A percentile compares a stretch with the other conserved stretches of the same genome.
These are phyloP conservation scores for Percopsis transmontana DNA, from an alignment of 2,113 vertebrate genomes.

Conservation along the genomic window DNA sequence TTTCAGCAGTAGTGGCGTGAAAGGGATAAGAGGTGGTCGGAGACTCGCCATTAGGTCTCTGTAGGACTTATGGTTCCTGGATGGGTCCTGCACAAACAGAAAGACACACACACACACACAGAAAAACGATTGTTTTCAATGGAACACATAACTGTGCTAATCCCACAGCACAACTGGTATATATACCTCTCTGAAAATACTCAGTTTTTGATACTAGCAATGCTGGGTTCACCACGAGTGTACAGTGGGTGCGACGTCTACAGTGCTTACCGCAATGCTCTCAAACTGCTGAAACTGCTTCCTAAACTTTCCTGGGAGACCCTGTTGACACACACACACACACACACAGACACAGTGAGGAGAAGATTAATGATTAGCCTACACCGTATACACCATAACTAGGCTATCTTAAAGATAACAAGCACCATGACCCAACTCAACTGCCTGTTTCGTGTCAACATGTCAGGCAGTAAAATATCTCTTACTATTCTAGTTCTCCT, in stretches of 20 bases:
- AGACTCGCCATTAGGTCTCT: constrained; percentile 91
- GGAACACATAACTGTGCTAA: neutral
- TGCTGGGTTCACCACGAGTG: too few relatives aligned
- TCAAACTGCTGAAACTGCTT: constrained; percentile 96
- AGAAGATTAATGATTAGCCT: neutral
- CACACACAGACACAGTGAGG: constrained; percentile 9
- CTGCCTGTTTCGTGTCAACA: too few relatives aligned
- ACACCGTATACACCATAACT: too few relatives aligned
- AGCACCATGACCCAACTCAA: too few relatives aligned
- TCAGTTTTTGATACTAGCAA: too few relatives aligned
- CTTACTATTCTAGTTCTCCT: too few relatives aligned
- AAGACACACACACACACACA: constrained; percentile 3
- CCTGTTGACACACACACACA: constrained; percentile 74
- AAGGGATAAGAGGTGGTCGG: constrained; percentile 92
- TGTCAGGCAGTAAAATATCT: too few relatives aligned
- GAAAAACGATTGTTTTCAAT: neutral
- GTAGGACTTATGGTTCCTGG: constrained; percentile 96
- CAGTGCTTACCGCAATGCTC: constrained; percentile 85
- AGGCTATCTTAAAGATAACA: too few relatives aligned
- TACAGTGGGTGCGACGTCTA: neutral
- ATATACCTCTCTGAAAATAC: too few relatives aligned
- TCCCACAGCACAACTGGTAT: neutral
- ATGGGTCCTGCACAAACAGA: constrained; percentile 83
- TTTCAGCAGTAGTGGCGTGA: constrained; percentile 87
- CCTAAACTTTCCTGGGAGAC: constrained; percentile 95